These are phyloP conservation scores for Stictocephala bisonia DNA, from an alignment of 2,888 invertebrate species.

Conservation along the genomic window DNA sequence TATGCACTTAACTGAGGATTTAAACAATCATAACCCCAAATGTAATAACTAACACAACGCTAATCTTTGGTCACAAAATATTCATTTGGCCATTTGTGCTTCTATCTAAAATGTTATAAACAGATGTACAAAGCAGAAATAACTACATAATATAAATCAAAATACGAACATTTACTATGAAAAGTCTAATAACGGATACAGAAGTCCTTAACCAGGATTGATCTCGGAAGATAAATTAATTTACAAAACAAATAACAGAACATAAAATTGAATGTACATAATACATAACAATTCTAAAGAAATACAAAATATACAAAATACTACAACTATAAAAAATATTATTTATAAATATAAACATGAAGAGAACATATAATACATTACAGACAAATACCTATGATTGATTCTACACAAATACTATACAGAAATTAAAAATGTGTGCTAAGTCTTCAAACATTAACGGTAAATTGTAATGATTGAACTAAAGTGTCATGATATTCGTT, in stretches of 20 bases:
- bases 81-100: constrained; percentile 39
- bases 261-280: constrained; percentile 35
- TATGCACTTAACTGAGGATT: no score
- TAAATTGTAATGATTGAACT: neutral
- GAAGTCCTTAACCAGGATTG: constrained; percentile 11
- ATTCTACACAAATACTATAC: no score
- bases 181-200: neutral
- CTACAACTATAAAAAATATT: constrained; percentile 1
- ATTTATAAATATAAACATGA: constrained; percentile 28
- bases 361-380: neutral
- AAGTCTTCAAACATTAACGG: neutral
- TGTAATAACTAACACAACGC: constrained; percentile 21
- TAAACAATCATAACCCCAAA: constrained; percentile 12
- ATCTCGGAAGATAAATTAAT: constrained; percentile 39
- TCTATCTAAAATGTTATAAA: constrained; percentile 40
- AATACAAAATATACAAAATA: constrained; percentile 47
- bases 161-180: neutral
- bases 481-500: neutral
- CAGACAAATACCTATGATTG: neutral
- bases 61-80: constrained; percentile 47
- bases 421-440: neutral
- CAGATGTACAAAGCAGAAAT: constrained; percentile 29
- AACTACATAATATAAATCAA: neutral
- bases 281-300: constrained; percentile 41
- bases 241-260: constrained; percentile 42